Percentiles rank a stretch among this genome's conserved stretches.
phyloP scores from a whole-genome alignment of 2,113 vertebrate species.

The Ploceus nigricollis region DNA sequence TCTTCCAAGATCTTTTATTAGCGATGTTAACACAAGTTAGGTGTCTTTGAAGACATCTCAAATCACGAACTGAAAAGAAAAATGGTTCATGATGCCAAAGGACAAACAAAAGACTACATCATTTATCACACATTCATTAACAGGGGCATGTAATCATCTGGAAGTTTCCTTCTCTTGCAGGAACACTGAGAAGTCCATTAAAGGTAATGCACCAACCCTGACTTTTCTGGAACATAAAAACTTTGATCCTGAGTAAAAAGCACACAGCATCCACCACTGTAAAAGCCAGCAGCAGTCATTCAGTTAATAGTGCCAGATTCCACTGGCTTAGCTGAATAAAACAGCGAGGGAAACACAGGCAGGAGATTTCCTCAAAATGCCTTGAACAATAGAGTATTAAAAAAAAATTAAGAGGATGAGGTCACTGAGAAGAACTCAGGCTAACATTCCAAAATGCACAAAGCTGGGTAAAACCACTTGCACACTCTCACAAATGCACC shows the following conservation, averaged over 20 bases:
- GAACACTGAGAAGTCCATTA: neutral
- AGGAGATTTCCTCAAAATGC: neutral
- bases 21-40: neutral
- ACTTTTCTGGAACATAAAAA: neutral
- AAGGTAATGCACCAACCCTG: neutral
- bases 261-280: neutral
- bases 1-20: neutral
- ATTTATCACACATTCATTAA: neutral
- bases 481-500: neutral
- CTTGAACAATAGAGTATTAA: neutral
- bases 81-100: neutral
- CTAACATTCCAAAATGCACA: neutral
- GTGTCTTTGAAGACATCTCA: neutral
- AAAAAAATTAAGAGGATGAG: neutral
- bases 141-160: neutral
- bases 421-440: neutral
- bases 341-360: neutral
- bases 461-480: neutral
- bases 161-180: neutral
- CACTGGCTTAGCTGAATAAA: neutral
- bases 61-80: neutral
- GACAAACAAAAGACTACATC: neutral
- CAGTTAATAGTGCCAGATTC: neutral
- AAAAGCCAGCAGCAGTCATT: neutral
- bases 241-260: neutral